Evolutionary conservation across 1,140 invertebrate species (phyloP), one percentile per base, ranked within the genome.

Genomic region (Laupala kohalensis): DNA sequence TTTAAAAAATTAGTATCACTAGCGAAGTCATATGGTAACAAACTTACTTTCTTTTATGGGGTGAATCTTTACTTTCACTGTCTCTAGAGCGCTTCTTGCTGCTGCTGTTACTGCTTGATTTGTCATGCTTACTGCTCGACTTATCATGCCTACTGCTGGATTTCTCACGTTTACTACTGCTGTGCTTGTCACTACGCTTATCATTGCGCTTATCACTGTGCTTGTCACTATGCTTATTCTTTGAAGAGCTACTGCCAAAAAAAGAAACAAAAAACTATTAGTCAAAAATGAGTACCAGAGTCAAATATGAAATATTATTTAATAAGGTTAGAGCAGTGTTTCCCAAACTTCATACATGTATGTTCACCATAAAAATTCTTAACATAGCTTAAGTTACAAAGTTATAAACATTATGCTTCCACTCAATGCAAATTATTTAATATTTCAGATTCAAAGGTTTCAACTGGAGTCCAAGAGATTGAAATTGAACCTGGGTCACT

Each of bases 1-100:
- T 2, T 62, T n/a, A 62, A 62, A 62, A 62, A 13, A 13, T n/a
- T n/a, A 15, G 1, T n/a, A 62, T n/a, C n/a, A 15, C 3, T 2
- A 62, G 1, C 53, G n/a, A 13, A 62, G 13, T 15, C 53, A 62
- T 62, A 13, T n/a, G n/a, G 13, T 62, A 62, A 62, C n/a, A 2
- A 25, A 72, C 71, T 72, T 26, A 72, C 71, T 67, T 73, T 37
- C 37, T 73, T 64, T 73, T 74, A 65, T 69, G 64, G 15, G 66
- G 28, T n/a, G 28, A 26, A 27, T 67, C 71, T 25, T 27, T 64
- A 65, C 63, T 72, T n/a, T 83, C 81, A 76, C 89, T 90, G 71
- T 90, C 88, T 29, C 89, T 85, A 12, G 88, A 85, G 30, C 91
- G 84, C 79, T 92, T 93, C 74, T 84, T 87, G 73, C 79, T 64